These are phyloP conservation scores for Caenorhabditis inopinata DNA, from an alignment of 1,140 invertebrate genomes.

Conservation along the genomic window DNA sequence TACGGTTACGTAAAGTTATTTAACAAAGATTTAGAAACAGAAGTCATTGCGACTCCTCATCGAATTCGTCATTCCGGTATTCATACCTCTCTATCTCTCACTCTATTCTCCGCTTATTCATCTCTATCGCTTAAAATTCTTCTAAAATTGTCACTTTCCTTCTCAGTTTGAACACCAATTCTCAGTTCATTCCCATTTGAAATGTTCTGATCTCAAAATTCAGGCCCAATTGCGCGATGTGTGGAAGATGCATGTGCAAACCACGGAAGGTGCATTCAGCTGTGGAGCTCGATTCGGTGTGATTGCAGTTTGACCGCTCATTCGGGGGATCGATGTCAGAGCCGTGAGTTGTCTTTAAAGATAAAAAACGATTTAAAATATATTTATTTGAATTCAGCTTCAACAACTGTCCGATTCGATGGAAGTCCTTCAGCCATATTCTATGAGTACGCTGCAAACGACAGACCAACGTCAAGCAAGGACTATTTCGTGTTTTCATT, in stretches of 20 bases:
- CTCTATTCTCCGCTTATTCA: background rate
- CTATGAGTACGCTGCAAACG: constrained; percentile 49
- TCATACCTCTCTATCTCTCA: no score
- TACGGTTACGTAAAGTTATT: no score
- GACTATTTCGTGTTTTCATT: constrained; percentile 57
- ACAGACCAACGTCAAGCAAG: constrained; percentile 41
- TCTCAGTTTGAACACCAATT: background rate
- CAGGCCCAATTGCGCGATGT: constrained; percentile 54
- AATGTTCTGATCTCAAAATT: background rate
- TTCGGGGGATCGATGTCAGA: constrained; percentile 53
- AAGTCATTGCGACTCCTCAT: constrained; percentile 2
- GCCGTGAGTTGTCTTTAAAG: constrained; percentile 39
- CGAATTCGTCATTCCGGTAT: background rate
- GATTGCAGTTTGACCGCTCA: constrained; percentile 57
- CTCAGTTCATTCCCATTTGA: background rate
- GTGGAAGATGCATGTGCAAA: constrained; percentile 52
- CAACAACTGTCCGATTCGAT: constrained; percentile 51
- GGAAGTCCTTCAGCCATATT: constrained; percentile 51
- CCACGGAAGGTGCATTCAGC: constrained; percentile 57
- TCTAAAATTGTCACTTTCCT: background rate
- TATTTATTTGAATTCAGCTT: constrained; percentile 42
- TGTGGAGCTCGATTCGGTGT: constrained; percentile 56
- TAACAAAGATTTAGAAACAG: background rate
- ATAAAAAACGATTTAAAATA: background rate
- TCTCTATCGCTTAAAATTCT: background rate